Percentiles rank a stretch among this genome's conserved stretches.
These are phyloP conservation scores for Apodemus speciosus DNA, from an alignment of 2,113 vertebrate genomes.

Conservation along the genomic window DNA sequence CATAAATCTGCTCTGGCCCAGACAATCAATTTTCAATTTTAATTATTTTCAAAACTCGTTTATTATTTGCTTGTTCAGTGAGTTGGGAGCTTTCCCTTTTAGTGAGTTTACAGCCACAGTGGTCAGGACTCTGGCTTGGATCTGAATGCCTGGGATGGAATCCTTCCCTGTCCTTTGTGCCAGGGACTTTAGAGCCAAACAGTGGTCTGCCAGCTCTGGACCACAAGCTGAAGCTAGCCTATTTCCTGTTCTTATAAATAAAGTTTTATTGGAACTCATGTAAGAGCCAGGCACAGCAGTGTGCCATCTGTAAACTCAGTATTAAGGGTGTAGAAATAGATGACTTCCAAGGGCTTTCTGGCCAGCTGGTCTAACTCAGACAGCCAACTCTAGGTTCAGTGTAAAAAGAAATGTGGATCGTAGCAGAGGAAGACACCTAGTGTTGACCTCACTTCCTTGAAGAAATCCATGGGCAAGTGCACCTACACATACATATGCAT, in stretches of 20 bases:
- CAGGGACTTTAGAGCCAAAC: conserved; percentile 3
- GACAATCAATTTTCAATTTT: conserved; percentile 97
- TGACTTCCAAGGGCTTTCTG: background rate
- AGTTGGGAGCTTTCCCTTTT: conserved; percentile 83
- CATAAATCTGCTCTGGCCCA: conserved; percentile 93
- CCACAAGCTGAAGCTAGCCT: background rate
- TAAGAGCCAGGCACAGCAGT: background rate
- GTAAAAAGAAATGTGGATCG: background rate
- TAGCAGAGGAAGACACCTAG: background rate
- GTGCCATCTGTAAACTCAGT: background rate
- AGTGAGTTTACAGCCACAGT: conserved; percentile 64
- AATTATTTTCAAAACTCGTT: conserved; percentile 94
- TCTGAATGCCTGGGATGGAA: conserved; percentile 10
- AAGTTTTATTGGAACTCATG: conserved; percentile 58
- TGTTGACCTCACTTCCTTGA: background rate
- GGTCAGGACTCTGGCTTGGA: conserved; percentile 51
- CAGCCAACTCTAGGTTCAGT: too few relatives aligned
- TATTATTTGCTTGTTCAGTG: conserved; percentile 90
- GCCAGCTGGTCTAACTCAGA: background rate
- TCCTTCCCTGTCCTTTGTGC: background rate
- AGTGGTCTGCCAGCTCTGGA: background rate
- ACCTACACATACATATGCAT: background rate
- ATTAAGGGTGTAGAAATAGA: too few relatives aligned
- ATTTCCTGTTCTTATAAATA: conserved; percentile 30
- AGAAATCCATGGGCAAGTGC: background rate